Base-by-base conservation (phyloP, 2,888 invertebrate genomes). In the Macrosoma leucophasiata region DNA sequence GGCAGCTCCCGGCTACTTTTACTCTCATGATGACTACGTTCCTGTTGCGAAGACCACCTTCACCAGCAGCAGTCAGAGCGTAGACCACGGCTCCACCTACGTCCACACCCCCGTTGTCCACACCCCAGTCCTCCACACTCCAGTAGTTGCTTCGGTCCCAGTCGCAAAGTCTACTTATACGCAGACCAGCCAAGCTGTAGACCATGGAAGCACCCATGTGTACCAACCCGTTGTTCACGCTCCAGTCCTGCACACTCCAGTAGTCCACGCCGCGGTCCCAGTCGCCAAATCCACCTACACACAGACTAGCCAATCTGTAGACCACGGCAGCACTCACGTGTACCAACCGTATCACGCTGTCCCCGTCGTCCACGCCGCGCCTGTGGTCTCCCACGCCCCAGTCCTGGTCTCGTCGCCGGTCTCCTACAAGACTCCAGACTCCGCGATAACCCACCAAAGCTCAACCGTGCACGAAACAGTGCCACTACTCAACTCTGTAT, bases 401-500 rank as follows among this genome's bases (percentile, higher is more conserved):
- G 15, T 35, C n/a, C n/a, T n/a, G n/a, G 44, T 53, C 2, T 43
- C 52, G 10, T 37, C 48, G n/a, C 42, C 43, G 12, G 34, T 38
- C 8, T 36, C 55, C 2, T 50, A 63, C 22, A 68, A 63, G 44
- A 55, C 62, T 30, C 71, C 71, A 2, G 74, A 81, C 60, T 70
- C 85, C 28, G 70, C 78, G 8, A 57, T 87, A 46, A 65, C 84
- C 46, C 73, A 87, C 56, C 72, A 86, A 56, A 78, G 87, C 62
- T 70, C 82, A 24, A 63, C 85, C 39, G 71, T 85, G 28, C 70
- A 73, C 40, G 72, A 77, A 36, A 72, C 73, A 3, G 64, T 70
- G 1, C 75, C 74, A 1, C 46, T 67, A 1, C 55, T 72, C 4
- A 60, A 63, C 21, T 65, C 68, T 13, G 29, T 68, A 13, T 52